Evolutionary conservation across 2,113 vertebrate genomes (phyloP).

Genomic region (Genyomyrus donnyi): DNA sequence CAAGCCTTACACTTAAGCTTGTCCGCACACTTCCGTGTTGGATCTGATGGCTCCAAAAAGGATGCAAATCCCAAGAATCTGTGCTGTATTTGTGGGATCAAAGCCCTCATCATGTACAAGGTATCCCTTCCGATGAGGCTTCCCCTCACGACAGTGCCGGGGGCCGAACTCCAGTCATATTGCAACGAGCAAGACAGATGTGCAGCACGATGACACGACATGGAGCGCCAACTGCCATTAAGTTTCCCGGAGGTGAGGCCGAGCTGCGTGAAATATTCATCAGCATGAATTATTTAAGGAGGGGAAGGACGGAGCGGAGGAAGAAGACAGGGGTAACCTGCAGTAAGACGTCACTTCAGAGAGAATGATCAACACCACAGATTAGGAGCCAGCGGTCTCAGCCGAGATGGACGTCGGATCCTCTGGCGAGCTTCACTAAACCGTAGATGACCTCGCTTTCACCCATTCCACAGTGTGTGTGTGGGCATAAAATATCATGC

Average conservation of each 20-base stretch:
- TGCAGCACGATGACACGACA: neutral
- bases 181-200: neutral
- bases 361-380: neutral
- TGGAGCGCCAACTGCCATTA: neutral
- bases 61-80: neutral
- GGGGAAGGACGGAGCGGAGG: neutral
- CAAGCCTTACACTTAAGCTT: neutral
- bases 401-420: neutral
- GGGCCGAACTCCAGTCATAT: neutral
- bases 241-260: neutral
- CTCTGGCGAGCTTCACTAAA: neutral
- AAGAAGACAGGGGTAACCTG: neutral
- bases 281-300: slow-evolving; percentile 6
- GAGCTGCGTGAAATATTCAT: slow-evolving; percentile 12
- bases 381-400: neutral
- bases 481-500: neutral
- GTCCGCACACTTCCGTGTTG: neutral
- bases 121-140: neutral
- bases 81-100: neutral
- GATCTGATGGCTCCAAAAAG: neutral
- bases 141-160: neutral
- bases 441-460: neutral
- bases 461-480: neutral
- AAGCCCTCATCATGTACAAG: neutral
- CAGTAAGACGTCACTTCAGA: neutral